phyloP scores from a whole-genome alignment of 2,888 invertebrate genomes.

The Callyntrura sp. region DNA sequence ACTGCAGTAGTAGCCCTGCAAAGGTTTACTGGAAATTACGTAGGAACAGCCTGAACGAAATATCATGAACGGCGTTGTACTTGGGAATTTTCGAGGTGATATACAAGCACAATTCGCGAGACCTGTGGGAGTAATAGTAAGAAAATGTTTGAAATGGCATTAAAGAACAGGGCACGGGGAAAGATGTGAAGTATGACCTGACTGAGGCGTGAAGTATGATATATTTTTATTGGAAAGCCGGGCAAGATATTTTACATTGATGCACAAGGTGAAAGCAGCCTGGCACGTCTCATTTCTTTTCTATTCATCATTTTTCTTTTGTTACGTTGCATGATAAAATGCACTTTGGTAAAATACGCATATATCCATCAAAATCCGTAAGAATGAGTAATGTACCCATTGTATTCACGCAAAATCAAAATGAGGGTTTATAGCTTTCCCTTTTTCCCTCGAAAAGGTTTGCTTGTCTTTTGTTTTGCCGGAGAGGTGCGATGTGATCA shows the following conservation, averaged over 20 bases:
- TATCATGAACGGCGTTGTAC: too few relatives aligned
- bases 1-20: too few relatives aligned
- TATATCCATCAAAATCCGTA: constrained; percentile 18
- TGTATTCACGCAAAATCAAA: constrained; percentile 28
- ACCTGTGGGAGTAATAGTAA: too few relatives aligned
- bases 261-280: neutral
- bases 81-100: too few relatives aligned
- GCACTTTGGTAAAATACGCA: constrained; percentile 23
- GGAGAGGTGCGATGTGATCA: neutral
- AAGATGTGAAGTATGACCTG: too few relatives aligned
- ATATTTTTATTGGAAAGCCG: too few relatives aligned
- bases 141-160: too few relatives aligned
- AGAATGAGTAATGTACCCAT: constrained; percentile 6
- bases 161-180: too few relatives aligned
- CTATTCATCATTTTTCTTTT: neutral
- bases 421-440: constrained; percentile 1
- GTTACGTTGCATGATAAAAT: constrained; percentile 27
- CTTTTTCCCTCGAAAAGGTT: neutral
- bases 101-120: too few relatives aligned
- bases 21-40: too few relatives aligned
- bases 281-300: neutral
- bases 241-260: neutral
- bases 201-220: too few relatives aligned
- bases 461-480: neutral
- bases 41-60: too few relatives aligned